phyloP scores from a whole-genome alignment of 2,888 invertebrate genomes.

The Ornithoptera alexandrae region DNA sequence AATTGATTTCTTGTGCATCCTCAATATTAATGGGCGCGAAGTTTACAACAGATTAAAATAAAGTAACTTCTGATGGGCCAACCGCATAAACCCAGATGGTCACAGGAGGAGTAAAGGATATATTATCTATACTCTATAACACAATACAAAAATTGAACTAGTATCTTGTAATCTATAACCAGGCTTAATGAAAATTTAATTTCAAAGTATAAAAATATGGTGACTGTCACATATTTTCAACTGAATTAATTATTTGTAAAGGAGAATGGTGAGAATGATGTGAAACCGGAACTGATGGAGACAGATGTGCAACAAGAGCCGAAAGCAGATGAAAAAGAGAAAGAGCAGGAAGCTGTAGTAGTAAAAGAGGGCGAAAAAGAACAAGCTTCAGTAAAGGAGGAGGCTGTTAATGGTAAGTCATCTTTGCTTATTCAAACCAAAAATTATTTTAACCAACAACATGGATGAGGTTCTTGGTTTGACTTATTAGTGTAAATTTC shows the following conservation, averaged over 20 bases:
- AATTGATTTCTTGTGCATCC: no score
- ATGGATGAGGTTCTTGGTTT: neutral
- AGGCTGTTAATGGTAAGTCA: slow-evolving; percentile 34
- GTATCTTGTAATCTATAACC: neutral
- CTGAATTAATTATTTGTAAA: slow-evolving; percentile 1
- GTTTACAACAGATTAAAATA: no score
- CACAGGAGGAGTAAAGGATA: no score
- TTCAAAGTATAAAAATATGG: neutral
- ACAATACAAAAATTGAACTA: neutral
- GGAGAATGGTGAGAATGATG: slow-evolving; percentile 22
- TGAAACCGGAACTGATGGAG: slow-evolving; percentile 46
- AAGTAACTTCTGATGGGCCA: no score
- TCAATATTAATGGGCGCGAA: no score
- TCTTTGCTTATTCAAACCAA: neutral
- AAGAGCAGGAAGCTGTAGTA: slow-evolving; percentile 29
- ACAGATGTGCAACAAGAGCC: slow-evolving; percentile 32
- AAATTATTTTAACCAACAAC: neutral
- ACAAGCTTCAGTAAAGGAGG: slow-evolving; percentile 35
- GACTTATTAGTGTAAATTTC: neutral
- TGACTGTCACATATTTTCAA: neutral
- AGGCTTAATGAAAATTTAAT: neutral
- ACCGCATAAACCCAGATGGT: no score
- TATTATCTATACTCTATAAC: neutral
- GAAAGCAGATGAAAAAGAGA: slow-evolving; percentile 13
- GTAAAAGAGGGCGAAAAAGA: slow-evolving; percentile 30